Conservation (phyloP, 2,797 vertebrate genomes). For the Monodelphis domestica region DNA sequence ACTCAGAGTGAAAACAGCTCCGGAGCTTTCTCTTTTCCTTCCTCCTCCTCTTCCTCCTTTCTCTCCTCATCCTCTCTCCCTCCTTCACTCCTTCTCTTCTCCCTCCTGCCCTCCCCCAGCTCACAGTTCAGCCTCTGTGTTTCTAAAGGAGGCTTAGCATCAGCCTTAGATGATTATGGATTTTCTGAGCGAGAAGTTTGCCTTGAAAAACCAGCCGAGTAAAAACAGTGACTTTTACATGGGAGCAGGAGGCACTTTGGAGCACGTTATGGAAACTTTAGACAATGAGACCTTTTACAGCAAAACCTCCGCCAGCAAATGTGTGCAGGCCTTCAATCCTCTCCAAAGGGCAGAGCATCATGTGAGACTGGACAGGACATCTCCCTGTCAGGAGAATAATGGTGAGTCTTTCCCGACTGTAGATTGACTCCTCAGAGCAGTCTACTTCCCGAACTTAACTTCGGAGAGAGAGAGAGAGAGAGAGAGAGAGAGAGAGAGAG, state of each 20-base stretch:
- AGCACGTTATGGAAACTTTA: slow-evolving; percentile 97
- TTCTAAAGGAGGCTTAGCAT: slow-evolving; percentile 75
- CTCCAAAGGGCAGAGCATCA: slow-evolving; percentile 90
- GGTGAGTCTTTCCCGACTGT: slow-evolving; percentile 84
- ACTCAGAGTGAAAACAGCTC: slow-evolving; percentile 77
- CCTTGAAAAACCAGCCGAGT: slow-evolving; percentile 91
- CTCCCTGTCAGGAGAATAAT: slow-evolving; percentile 90
- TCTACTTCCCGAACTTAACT: background rate
- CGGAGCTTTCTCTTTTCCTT: slow-evolving; percentile 67
- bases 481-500: too few relatives aligned
- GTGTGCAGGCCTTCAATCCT: slow-evolving; percentile 91
- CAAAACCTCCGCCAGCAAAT: slow-evolving; percentile 92
- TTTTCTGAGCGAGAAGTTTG: slow-evolving; percentile 97
- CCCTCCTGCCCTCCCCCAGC: slow-evolving; percentile 65
- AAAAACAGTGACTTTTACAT: slow-evolving; percentile 96
- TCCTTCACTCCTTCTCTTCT: slow-evolving; percentile 65
- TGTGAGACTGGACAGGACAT: slow-evolving; percentile 89
- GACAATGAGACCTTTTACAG: slow-evolving; percentile 95
- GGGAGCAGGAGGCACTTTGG: slow-evolving; percentile 89
- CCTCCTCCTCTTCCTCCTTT: slow-evolving; percentile 53
- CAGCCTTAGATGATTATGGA: slow-evolving; percentile 92
- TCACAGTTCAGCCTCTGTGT: slow-evolving; percentile 76
- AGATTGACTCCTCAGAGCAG: background rate
- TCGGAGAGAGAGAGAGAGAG: background rate
- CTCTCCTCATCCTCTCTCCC: slow-evolving; percentile 8